Conservation (phyloP, 1,140 invertebrate species). For the Psilanteris sp. region DNA sequence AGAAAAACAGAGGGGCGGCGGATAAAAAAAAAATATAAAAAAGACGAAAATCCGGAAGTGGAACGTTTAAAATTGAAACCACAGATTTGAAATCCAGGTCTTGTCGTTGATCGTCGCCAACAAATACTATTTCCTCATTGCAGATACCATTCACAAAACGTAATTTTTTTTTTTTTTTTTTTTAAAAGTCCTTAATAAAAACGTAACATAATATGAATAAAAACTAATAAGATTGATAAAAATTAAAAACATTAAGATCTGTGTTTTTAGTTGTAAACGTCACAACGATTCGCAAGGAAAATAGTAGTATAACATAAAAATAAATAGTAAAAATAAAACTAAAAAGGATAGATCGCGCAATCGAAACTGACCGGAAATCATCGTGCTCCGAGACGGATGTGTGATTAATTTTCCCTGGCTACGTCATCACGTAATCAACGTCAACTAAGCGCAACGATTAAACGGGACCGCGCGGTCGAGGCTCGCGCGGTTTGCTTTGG, state of each 20-base stretch:
- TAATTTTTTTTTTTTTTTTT: neutral
- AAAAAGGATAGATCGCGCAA: neutral
- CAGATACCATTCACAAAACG: neutral
- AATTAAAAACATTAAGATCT: neutral
- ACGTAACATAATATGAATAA: neutral
- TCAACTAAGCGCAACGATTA: no score
- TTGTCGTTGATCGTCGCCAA: no score
- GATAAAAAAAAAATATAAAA: neutral
- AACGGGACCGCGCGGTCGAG: no score
- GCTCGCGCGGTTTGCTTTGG: no score
- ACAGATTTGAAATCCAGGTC: conserved; percentile 11
- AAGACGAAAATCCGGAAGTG: conserved; percentile 11
- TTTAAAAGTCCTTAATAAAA: no score
- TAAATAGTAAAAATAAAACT: conserved; percentile 11
- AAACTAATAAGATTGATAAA: neutral
- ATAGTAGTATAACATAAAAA: conserved; percentile 1
- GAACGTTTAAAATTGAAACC: conserved; percentile 26
- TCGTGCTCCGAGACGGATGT: neutral
- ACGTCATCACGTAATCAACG: neutral
- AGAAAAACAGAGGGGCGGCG: conserved; percentile 2
- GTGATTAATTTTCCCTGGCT: neutral
- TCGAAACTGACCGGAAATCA: neutral
- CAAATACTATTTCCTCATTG: no score
- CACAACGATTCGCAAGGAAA: neutral
- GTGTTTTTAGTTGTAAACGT: conserved; percentile 9